Percentiles rank a stretch among this genome's conserved stretches.
phyloP scores from a whole-genome alignment of 1,140 invertebrate species.

The Diorhabda sublineata region DNA sequence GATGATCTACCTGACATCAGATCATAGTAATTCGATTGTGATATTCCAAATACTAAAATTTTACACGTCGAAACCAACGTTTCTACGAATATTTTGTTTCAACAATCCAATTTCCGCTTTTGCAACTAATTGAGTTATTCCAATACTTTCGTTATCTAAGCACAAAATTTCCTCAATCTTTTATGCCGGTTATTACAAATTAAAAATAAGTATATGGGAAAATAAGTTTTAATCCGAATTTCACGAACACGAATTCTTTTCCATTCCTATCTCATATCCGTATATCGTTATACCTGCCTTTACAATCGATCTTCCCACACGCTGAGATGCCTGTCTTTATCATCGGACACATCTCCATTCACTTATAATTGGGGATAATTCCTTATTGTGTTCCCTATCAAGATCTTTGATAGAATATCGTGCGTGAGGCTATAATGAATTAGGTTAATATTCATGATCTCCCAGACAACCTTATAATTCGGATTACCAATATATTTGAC shows the following conservation, averaged over 20 bases:
- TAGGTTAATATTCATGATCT: not conserved
- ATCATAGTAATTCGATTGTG: no score
- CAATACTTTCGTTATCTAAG: no score
- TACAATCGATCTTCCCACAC: not conserved
- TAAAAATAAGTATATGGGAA: not conserved
- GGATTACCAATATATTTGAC: no score
- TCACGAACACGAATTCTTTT: not conserved
- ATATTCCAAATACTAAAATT: no score
- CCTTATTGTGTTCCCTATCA: slow-evolving; percentile 30
- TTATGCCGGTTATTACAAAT: no score
- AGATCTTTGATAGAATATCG: slow-evolving; percentile 1
- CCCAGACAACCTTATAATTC: not conserved
- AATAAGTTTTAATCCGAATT: not conserved
- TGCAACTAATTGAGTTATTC: no score
- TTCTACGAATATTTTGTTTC: no score
- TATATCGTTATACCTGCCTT: not conserved
- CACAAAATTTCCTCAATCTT: no score
- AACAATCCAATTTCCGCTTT: no score
- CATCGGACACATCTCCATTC: slow-evolving; percentile 32
- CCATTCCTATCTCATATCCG: not conserved
- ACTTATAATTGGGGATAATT: slow-evolving; percentile 37
- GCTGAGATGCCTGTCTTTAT: slow-evolving; percentile 19
- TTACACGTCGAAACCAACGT: no score
- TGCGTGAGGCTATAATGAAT: not conserved
- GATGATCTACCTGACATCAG: no score